phyloP scores from a whole-genome alignment of 92 coral and sea anemone species.

The Virgularia gustaviana region DNA sequence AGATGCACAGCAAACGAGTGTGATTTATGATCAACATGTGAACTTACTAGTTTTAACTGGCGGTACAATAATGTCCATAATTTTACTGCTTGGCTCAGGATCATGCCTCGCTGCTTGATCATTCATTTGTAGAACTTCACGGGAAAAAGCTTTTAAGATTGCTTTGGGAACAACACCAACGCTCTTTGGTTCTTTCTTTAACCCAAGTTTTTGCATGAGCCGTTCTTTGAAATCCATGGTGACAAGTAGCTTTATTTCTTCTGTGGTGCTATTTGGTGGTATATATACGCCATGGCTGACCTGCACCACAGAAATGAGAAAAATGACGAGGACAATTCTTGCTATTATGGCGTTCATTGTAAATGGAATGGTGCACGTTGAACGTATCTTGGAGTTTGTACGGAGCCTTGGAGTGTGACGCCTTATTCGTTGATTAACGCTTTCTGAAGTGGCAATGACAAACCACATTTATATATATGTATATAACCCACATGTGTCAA shows the following conservation, averaged over 20 bases:
- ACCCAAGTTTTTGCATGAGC: constrained; percentile 11
- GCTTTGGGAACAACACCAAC: background rate
- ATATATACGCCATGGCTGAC: background rate
- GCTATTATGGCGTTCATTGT: background rate
- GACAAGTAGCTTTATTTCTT: background rate
- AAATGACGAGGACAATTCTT: background rate
- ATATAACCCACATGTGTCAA: too few relatives aligned
- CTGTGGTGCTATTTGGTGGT: constrained; percentile 1
- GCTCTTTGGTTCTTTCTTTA: constrained; percentile 5
- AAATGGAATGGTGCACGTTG: background rate
- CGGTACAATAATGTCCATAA: background rate
- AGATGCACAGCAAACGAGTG: too few relatives aligned
- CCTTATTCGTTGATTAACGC: background rate
- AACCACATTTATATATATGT: background rate
- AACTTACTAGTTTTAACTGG: too few relatives aligned
- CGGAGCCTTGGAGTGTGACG: background rate
- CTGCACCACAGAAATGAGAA: background rate
- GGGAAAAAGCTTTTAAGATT: background rate
- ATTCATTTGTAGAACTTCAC: background rate
- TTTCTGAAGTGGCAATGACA: background rate
- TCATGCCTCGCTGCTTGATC: background rate
- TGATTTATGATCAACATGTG: too few relatives aligned
- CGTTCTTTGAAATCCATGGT: constrained; percentile 16
- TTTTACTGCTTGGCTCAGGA: background rate
- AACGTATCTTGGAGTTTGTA: too few relatives aligned